Evolutionary conservation across 2,113 vertebrate species (phyloP).

Genomic region (Sturnus vulgaris): DNA sequence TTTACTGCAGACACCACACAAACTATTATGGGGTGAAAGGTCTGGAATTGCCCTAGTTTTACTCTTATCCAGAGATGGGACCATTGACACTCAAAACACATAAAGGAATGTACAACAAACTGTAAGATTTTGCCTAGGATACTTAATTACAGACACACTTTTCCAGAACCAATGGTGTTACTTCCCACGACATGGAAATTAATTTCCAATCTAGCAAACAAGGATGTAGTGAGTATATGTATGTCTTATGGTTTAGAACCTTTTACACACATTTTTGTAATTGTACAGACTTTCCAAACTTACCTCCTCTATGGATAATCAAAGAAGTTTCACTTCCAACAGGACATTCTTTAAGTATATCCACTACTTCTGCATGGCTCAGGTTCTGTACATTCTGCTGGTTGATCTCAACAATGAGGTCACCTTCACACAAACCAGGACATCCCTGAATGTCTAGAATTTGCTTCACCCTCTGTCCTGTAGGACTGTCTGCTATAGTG

Average conservation of each 20-base stretch:
- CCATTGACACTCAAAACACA: conserved; percentile 22
- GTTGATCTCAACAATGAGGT: conserved; percentile 98
- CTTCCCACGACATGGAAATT: conserved; percentile 5
- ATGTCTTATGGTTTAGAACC: conserved; percentile 51
- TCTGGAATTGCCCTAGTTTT: not conserved
- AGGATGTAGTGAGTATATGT: conserved; percentile 33
- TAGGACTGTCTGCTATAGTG: conserved; percentile 94
- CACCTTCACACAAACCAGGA: conserved; percentile 93
- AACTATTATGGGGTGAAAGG: not conserved
- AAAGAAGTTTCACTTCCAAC: conserved; percentile 89
- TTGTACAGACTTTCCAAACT: conserved; percentile 67
- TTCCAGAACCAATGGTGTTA: conserved; percentile 5
- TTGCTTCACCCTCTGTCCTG: conserved; percentile 96
- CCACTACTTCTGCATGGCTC: conserved; percentile 96
- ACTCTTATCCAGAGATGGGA: not conserved
- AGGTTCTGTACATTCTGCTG: conserved; percentile 91
- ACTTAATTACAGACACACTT: conserved; percentile 25
- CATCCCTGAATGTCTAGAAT: conserved; percentile 96
- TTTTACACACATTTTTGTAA: conserved; percentile 63
- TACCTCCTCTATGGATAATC: conserved; percentile 94
- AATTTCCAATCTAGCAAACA: conserved; percentile 30
- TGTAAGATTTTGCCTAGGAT: conserved; percentile 3
- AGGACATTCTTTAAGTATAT: conserved; percentile 95
- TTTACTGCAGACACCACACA: not conserved
- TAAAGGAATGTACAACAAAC: not conserved